Evolutionary conservation across 2,797 vertebrate genomes (phyloP).

Genomic region (Gymnoscopelus braueri): DNA sequence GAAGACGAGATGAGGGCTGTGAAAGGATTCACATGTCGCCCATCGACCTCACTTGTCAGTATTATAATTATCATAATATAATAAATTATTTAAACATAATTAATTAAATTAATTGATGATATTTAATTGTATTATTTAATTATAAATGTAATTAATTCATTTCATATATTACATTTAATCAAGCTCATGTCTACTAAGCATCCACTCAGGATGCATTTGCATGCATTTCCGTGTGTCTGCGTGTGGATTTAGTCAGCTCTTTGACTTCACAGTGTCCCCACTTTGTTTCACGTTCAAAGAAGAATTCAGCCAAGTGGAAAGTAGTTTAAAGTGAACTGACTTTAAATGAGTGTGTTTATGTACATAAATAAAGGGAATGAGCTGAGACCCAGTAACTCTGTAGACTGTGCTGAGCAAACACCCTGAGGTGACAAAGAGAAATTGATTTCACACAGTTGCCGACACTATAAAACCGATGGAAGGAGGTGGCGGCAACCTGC

Average conservation of each 20-base stretch:
- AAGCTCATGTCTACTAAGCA: too few relatives aligned
- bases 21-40: constrained; percentile 22
- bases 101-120: too few relatives aligned
- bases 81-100: too few relatives aligned
- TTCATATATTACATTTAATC: too few relatives aligned
- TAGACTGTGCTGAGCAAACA: constrained; percentile 52
- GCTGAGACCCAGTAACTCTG: constrained; percentile 55
- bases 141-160: too few relatives aligned
- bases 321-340: constrained; percentile 43
- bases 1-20: constrained; percentile 41
- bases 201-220: too few relatives aligned
- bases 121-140: too few relatives aligned
- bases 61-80: background rate
- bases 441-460: too few relatives aligned
- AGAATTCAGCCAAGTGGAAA: constrained; percentile 23
- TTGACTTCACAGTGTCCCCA: too few relatives aligned
- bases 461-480: background rate
- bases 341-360: constrained; percentile 46
- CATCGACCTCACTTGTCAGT: constrained; percentile 9
- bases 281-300: too few relatives aligned
- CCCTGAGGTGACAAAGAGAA: constrained; percentile 56
- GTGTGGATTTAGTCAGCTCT: too few relatives aligned
- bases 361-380: constrained; percentile 66
- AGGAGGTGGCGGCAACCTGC: constrained; percentile 15
- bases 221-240: too few relatives aligned